These are phyloP conservation scores for Prunella strophiata DNA, from an alignment of 2,797 vertebrate species.

Conservation along the genomic window DNA sequence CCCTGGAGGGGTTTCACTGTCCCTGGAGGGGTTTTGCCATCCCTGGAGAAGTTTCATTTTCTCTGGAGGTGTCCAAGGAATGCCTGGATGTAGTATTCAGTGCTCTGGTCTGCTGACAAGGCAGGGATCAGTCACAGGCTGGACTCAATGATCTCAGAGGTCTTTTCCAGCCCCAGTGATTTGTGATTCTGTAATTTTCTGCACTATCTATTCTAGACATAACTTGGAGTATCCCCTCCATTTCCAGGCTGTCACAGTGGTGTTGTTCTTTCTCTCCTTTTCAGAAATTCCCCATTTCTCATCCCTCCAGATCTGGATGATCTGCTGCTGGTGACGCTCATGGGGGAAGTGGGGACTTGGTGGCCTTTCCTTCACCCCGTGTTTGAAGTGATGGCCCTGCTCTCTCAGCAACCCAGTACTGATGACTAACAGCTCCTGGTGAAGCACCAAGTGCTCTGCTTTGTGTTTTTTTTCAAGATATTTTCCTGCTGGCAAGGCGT, in stretches of 20 bases:
- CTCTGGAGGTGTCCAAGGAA: background rate
- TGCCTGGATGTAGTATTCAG: rapidly evolving
- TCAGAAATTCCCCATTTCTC: background rate
- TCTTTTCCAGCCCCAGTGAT: background rate
- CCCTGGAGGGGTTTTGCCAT: background rate
- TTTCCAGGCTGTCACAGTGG: background rate
- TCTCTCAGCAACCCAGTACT: background rate
- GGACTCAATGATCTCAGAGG: background rate
- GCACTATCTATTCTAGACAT: rapidly evolving
- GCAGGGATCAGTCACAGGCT: rapidly evolving
- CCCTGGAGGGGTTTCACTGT: too few species aligned
- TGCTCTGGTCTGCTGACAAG: background rate
- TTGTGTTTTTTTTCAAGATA: background rate
- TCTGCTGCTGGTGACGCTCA: background rate
- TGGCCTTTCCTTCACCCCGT: background rate
- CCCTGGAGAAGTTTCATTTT: background rate
- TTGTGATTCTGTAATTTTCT: background rate
- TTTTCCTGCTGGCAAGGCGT: background rate
- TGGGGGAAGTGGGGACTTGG: background rate
- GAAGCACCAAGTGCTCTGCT: background rate
- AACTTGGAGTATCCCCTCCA: background rate
- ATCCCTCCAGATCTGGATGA: background rate
- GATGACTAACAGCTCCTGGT: constrained; percentile 62
- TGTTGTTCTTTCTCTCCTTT: background rate
- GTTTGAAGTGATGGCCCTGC: background rate